Conservation (phyloP, 1,140 invertebrate species). For the Drosophila eugracilis region DNA sequence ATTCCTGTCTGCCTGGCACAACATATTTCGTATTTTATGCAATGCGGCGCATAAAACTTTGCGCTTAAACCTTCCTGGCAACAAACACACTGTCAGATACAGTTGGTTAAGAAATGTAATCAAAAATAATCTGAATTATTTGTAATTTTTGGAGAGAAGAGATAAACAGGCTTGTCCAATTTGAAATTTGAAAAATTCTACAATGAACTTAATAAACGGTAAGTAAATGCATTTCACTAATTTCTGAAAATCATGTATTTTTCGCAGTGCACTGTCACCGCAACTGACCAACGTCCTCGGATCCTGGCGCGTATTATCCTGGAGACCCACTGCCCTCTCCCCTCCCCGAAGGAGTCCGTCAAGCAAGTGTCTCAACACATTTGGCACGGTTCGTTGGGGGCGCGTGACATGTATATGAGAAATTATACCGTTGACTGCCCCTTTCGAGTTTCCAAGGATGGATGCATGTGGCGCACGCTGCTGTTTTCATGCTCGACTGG, state of each 20-base stretch:
- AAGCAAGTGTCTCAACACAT: constrained; percentile 75
- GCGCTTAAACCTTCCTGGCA: constrained; percentile 45
- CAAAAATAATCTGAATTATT: too few relatives aligned
- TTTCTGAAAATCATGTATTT: not conserved
- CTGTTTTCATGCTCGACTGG: constrained; percentile 77
- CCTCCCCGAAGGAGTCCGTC: not conserved
- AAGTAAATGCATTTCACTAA: too few relatives aligned
- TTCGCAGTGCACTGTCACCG: constrained; percentile 13
- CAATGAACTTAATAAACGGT: too few relatives aligned
- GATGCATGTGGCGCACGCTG: constrained; percentile 66
- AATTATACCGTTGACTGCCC: constrained; percentile 83
- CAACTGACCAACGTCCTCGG: constrained; percentile 27
- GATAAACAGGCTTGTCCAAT: too few relatives aligned
- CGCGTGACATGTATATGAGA: constrained; percentile 83
- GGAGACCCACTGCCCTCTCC: not conserved
- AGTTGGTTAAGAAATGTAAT: too few relatives aligned
- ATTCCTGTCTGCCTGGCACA: constrained; percentile 27
- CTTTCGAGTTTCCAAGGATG: constrained; percentile 54
- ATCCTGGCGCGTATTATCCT: constrained; percentile 29
- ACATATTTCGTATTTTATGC: constrained; percentile 76
- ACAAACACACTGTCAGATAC: constrained; percentile 3
- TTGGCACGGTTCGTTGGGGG: constrained; percentile 78
- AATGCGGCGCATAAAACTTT: constrained; percentile 72
- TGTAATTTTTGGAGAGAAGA: too few relatives aligned
- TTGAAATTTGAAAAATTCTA: too few relatives aligned